Conservation (phyloP, 1,140 invertebrate species). For the Calephelis nemesis region DNA sequence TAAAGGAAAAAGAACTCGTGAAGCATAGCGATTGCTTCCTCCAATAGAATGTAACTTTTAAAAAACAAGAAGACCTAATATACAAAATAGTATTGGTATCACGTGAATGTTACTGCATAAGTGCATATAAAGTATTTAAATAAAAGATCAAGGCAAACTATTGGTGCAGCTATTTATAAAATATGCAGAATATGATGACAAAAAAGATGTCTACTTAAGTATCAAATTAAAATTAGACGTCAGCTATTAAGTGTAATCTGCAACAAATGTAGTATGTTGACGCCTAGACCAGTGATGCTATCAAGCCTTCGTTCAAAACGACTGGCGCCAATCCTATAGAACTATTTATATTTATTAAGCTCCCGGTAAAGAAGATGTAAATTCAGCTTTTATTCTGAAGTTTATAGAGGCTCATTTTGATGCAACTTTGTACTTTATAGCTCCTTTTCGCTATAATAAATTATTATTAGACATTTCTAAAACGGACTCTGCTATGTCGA, state of each 20-base stretch:
- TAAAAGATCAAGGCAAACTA: background rate
- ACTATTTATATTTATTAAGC: constrained; percentile 56
- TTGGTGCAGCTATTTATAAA: constrained; percentile 3
- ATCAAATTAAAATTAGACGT: constrained; percentile 27
- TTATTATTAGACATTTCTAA: constrained; percentile 32
- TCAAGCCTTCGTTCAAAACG: constrained; percentile 52
- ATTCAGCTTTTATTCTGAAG: constrained; percentile 57
- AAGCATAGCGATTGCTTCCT: no score
- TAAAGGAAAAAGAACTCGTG: no score
- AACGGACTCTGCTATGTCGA: constrained; percentile 37
- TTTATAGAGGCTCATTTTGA: constrained; percentile 59
- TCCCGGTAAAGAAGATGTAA: constrained; percentile 57
- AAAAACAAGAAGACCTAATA: no score
- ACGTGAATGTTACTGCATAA: no score
- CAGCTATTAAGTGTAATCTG: constrained; percentile 50
- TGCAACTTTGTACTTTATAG: constrained; percentile 46
- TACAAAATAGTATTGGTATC: no score
- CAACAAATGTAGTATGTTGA: constrained; percentile 51
- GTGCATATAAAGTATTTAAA: no score
- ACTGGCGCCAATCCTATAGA: constrained; percentile 65
- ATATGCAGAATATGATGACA: constrained; percentile 4
- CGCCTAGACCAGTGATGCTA: constrained; percentile 57
- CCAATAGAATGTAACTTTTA: no score
- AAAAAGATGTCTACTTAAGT: constrained; percentile 32
- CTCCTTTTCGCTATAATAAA: constrained; percentile 41